These are phyloP conservation scores for Caenorhabditis becei DNA, from an alignment of 2,888 invertebrate species.

Conservation along the genomic window DNA sequence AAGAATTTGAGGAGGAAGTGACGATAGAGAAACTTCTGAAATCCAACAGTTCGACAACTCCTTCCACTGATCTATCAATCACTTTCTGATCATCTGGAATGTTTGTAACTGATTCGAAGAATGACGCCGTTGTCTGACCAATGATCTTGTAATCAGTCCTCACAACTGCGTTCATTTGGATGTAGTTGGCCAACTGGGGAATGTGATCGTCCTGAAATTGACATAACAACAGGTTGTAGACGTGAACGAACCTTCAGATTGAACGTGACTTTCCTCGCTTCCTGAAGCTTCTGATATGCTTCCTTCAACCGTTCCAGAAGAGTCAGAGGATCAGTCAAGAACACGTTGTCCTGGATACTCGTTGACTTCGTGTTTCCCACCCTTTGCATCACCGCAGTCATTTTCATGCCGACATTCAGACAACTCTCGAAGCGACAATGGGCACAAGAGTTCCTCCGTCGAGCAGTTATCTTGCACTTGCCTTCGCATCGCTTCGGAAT, in stretches of 20 bases:
- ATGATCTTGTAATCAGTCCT: conserved; percentile 5
- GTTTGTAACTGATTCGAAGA: conserved; percentile 12
- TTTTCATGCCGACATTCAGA: conserved; percentile 26
- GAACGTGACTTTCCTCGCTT: neutral
- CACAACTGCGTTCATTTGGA: conserved; percentile 23
- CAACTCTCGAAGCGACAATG: conserved; percentile 24
- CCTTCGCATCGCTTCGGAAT: conserved; percentile 7
- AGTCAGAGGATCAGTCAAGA: neutral
- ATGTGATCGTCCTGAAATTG: neutral
- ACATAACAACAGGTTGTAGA: neutral
- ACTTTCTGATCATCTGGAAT: neutral
- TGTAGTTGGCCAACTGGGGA: conserved; percentile 2
- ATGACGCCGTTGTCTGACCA: neutral
- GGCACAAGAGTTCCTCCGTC: conserved; percentile 13
- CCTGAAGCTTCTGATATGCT: neutral
- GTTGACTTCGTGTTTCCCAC: neutral
- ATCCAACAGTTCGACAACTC: neutral
- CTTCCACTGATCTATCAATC: neutral
- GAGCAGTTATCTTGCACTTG: conserved; percentile 7
- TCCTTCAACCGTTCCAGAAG: conserved; percentile 4
- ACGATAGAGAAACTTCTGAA: neutral
- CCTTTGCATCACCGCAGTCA: conserved; percentile 6
- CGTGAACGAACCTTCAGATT: neutral
- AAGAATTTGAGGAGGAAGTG: conserved; percentile 18
- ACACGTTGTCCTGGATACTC: neutral